phyloP scores from a whole-genome alignment of 2,888 invertebrate genomes.

The Caenorhabditis plicata region DNA sequence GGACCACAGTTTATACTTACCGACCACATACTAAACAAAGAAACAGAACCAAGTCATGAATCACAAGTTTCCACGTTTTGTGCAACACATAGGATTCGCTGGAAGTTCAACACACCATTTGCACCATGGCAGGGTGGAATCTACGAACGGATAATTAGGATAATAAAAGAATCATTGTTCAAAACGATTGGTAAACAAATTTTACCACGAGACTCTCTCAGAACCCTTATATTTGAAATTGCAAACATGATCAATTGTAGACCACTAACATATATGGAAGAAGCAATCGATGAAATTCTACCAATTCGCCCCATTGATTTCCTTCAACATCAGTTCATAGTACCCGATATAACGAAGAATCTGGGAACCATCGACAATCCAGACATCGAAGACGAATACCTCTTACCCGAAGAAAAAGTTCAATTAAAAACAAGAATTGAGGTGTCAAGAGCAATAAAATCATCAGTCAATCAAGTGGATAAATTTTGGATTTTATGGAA shows the following conservation, averaged over 20 bases:
- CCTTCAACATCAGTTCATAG: constrained; percentile 5
- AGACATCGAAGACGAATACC: constrained; percentile 6
- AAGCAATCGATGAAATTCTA: constrained; percentile 2
- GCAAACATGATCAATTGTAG: constrained; percentile 11
- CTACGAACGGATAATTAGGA: constrained; percentile 10
- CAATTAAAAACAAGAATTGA: constrained; percentile 4
- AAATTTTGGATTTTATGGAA: constrained; percentile 16
- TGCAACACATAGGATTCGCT: background rate
- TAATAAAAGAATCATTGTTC: constrained; percentile 3
- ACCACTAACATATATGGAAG: constrained; percentile 16
- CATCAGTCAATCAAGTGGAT: constrained; percentile 1
- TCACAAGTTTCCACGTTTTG: too few species aligned
- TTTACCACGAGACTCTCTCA: background rate
- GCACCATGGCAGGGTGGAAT: constrained; percentile 18
- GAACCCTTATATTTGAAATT: constrained; percentile 11
- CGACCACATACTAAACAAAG: constrained; percentile 39
- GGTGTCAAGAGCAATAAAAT: constrained; percentile 9
- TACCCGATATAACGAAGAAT: background rate
- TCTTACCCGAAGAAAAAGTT: constrained; percentile 9
- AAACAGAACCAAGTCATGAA: too few species aligned
- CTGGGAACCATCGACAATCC: background rate
- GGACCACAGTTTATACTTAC: constrained; percentile 66
- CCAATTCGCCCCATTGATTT: constrained; percentile 23
- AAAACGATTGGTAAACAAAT: constrained; percentile 4
- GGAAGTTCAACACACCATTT: constrained; percentile 9